Evolutionary conservation across 2,113 vertebrate genomes (phyloP).

Genomic region (Antennarius striatus): DNA sequence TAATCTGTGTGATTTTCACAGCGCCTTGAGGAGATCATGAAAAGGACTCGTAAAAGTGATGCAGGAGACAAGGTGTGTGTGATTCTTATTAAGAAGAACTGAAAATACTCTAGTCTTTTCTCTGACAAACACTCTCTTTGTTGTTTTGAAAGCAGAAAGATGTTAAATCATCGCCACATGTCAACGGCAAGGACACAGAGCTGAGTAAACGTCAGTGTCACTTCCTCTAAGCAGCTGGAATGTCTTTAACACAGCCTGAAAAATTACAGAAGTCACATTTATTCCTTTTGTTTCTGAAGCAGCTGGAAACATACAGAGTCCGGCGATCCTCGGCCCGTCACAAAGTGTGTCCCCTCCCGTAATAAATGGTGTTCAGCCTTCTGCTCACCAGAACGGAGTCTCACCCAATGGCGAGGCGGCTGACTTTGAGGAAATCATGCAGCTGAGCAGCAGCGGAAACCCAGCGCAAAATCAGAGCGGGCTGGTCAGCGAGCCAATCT

Average conservation of each 20-base stretch:
- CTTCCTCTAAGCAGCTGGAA: neutral
- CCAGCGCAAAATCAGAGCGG: conserved; percentile 67
- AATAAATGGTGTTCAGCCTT: conserved; percentile 85
- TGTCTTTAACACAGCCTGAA: neutral
- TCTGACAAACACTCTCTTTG: conserved; percentile 13
- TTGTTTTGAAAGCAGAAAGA: conserved; percentile 78
- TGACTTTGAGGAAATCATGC: conserved; percentile 77
- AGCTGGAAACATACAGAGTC: conserved; percentile 24
- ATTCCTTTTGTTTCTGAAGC: conserved; percentile 8
- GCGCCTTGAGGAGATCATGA: conserved; percentile 99
- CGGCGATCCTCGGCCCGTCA: conserved; percentile 41
- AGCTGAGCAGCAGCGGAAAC: conserved; percentile 63
- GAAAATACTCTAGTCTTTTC: neutral
- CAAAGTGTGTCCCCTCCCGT: conserved; percentile 61
- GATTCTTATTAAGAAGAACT: neutral
- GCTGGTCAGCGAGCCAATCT: conserved; percentile 79
- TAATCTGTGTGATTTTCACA: conserved; percentile 63
- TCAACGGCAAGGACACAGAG: conserved; percentile 82
- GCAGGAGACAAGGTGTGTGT: conserved; percentile 83
- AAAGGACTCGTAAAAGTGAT: conserved; percentile 92
- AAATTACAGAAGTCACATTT: too few relatives aligned
- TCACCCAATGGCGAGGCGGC: conserved; percentile 78
- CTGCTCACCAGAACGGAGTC: conserved; percentile 89
- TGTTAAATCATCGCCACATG: conserved; percentile 58
- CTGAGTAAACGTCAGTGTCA: conserved; percentile 61